Evolutionary conservation across 2,113 vertebrate genomes (phyloP), one percentile per base, ranked within the genome.

Genomic region (Melanerpes formicivorus): DNA sequence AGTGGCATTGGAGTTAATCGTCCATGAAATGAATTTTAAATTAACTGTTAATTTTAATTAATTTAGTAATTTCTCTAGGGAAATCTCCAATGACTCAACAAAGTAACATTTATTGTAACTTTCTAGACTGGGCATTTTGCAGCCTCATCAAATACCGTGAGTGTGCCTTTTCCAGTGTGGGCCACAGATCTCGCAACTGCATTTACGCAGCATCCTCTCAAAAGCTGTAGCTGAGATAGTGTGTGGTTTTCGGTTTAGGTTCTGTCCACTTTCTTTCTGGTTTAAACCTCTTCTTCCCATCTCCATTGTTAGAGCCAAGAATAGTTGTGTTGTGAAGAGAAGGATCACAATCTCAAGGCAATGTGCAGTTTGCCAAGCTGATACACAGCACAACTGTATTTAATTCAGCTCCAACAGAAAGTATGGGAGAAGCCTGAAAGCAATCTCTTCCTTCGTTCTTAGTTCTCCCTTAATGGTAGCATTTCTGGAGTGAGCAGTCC

Each of bases 21-120:
- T 58, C 55, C 21, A 25, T 65, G 4, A 83, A 90, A 91, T 86
- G 3, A 87, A 83, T 86, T 80, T 90, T 54, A 78, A 93, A 91
- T 80, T 74, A 63, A 44, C 44, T 75, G 58, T 32, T 93, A 90
- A 50, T 86, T 94, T 83, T 88, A 90, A 92, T 90, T 78, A 88
- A 30, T 72, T 89, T 76, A 58, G 26, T 74, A 70, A 44, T 88
- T 75, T 85, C 11, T 78, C 76, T 74, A 59, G 54, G 65, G 80
- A 96, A 90, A 83, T 75, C 32, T 56, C 85, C 73, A 85, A 50
- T 72, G 88, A 88, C 46, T 78, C 62, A 90, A 23, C 56, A 23
- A 94, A 92, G 59, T n/a, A 4, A 62, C 27, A 62, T 83, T 62
- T 92, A 58, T 59, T 44, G 54, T 22, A 72, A 50, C 67, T 90